Percentiles rank a stretch among this genome's conserved stretches.
Evolutionary conservation across 2,888 invertebrate genomes (phyloP).

Genomic region (Ecliptopera silaceata): DNA sequence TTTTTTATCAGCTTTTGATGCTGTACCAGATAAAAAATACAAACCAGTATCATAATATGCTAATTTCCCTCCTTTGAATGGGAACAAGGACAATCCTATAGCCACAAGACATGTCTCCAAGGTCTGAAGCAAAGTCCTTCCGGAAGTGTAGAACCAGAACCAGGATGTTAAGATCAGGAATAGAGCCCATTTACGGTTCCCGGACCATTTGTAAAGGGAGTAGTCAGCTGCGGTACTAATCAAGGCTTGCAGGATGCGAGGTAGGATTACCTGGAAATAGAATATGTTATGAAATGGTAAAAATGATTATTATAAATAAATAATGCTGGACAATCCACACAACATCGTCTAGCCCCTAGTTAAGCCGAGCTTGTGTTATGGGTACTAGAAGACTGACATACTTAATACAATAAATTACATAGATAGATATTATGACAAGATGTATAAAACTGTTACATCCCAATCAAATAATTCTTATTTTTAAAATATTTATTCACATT

Average conservation of each 20-base stretch:
- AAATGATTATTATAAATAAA: too few species aligned
- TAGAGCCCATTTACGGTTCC: conserved; percentile 89
- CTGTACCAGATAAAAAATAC: not conserved
- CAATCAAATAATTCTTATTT: too few species aligned
- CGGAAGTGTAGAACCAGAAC: conserved; percentile 96
- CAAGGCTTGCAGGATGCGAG: conserved; percentile 91
- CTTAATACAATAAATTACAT: too few species aligned
- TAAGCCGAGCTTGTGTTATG: too few species aligned
- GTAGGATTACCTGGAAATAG: conserved; percentile 85
- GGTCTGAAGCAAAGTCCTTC: conserved; percentile 94
- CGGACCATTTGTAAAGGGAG: conserved; percentile 86
- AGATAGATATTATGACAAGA: too few species aligned
- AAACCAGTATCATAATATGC: conserved; percentile 67
- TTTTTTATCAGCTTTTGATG: too few species aligned
- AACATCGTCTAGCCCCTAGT: too few species aligned
- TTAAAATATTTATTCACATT: too few species aligned
- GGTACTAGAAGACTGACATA: too few species aligned
- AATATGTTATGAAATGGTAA: too few species aligned
- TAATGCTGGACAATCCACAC: too few species aligned
- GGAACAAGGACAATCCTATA: conserved; percentile 91
- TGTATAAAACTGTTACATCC: too few species aligned
- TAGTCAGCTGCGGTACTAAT: conserved; percentile 91
- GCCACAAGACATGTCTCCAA: conserved; percentile 92
- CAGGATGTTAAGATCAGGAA: conserved; percentile 90
- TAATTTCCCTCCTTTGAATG: conserved; percentile 81